Conservation (phyloP, 2,113 vertebrate species). For the Psittacula cyanocephala region DNA sequence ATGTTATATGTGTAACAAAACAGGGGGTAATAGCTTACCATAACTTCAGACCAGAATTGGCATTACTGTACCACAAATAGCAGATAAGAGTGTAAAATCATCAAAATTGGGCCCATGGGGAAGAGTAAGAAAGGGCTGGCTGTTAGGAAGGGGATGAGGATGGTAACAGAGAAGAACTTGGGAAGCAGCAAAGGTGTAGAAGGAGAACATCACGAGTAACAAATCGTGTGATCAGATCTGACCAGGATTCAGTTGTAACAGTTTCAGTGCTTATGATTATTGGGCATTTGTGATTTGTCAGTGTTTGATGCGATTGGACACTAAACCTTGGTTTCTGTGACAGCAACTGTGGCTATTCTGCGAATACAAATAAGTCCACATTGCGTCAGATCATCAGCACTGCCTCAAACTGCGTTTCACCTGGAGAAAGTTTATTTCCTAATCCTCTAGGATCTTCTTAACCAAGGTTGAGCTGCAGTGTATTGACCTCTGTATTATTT, state of each 20-base stretch:
- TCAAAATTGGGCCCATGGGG: neutral
- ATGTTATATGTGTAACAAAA: neutral
- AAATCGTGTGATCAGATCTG: neutral
- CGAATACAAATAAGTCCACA: neutral
- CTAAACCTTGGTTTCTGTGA: neutral
- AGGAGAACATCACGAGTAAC: neutral
- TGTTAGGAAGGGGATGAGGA: neutral
- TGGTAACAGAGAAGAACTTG: neutral
- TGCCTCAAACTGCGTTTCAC: neutral
- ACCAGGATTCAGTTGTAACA: neutral
- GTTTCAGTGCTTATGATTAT: neutral
- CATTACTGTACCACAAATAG: neutral
- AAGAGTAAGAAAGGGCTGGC: neutral
- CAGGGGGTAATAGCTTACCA: neutral
- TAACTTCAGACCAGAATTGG: neutral
- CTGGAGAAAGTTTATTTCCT: neutral
- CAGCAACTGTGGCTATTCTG: neutral
- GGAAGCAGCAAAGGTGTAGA: neutral
- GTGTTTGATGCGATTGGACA: neutral
- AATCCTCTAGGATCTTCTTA: neutral
- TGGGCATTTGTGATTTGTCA: neutral
- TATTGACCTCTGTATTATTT: neutral
- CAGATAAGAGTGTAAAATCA: neutral
- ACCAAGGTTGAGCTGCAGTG: neutral
- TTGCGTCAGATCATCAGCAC: neutral